phyloP scores from a whole-genome alignment of 1,140 invertebrate genomes.

The Drosophila elegans region DNA sequence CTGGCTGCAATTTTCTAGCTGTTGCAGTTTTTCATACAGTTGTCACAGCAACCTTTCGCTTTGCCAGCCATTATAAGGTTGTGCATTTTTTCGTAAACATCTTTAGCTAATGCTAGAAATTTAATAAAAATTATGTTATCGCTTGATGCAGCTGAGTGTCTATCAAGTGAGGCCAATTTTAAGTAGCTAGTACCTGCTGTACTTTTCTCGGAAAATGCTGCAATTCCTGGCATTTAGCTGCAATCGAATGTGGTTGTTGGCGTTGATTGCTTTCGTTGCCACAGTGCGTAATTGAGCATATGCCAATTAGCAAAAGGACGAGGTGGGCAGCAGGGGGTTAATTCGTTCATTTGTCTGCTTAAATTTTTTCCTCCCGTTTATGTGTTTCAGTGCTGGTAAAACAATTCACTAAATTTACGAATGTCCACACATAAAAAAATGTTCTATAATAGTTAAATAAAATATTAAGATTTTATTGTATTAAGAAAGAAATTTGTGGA shows the following conservation, averaged over 20 bases:
- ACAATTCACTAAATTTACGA: slow-evolving; percentile 58
- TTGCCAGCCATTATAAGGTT: background rate
- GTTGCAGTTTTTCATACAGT: slow-evolving; percentile 14
- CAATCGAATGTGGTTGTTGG: slow-evolving; percentile 23
- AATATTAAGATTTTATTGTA: too few relatives aligned
- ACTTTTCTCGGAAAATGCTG: background rate
- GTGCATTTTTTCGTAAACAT: background rate
- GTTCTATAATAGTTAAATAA: too few relatives aligned
- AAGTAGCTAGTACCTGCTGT: background rate
- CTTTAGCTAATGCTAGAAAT: background rate
- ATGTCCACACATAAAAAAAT: background rate
- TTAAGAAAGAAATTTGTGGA: too few relatives aligned
- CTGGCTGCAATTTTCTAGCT: slow-evolving; percentile 2
- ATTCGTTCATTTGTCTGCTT: background rate
- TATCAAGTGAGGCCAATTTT: too few relatives aligned
- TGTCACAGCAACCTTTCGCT: slow-evolving; percentile 10
- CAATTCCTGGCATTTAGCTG: background rate
- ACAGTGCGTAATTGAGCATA: slow-evolving; percentile 76
- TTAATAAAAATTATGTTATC: too few relatives aligned
- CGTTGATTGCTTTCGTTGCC: slow-evolving; percentile 57
- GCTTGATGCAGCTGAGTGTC: too few relatives aligned
- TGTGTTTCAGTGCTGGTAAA: background rate
- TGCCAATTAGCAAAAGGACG: slow-evolving; percentile 74
- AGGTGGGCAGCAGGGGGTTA: background rate
- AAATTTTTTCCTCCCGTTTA: background rate